Base-by-base conservation (phyloP, 2,797 vertebrate genomes). In the Menidia menidia region DNA sequence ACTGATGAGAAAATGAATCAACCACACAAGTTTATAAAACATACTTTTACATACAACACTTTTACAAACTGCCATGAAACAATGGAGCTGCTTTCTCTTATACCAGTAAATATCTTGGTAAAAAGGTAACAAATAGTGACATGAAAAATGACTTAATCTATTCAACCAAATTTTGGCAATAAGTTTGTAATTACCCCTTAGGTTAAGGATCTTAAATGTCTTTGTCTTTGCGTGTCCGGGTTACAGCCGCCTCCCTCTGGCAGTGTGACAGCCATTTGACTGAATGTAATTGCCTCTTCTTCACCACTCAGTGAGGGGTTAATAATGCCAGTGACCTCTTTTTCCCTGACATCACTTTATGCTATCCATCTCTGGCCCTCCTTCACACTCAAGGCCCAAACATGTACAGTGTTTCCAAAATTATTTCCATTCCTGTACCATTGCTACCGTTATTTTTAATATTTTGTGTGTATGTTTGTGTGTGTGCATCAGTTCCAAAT, bases 241-340 rank as follows among this genome's bases (percentile, higher is more conserved):
- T 77, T 50, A 54, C 48, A 76, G 54, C 60, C 62, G 53, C 75
- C 59, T 67, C 75, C 72, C 64, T 71, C 69, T 82, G 75, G 83
- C 81, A 68, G 43, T 68, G 51, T 82, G 85, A 87, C 82, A 88
- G 69, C 76, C 64, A 63, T 71, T 80, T 83, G 83, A 89, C 86
- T 83, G 70, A 47, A 77, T 54, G 33, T 90, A 91, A 92, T 91
- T 89, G 88, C 84, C 53, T 85, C 50, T 60, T 82, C 68, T 64
- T 81, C 82, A 85, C 64, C 63, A 69, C 74, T 65, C 75, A 82
- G 82, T 60, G 68, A 86, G 84, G 83, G 90, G 88, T 92, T 89
- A 91, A 90, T 90, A 89, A 84, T 68, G 81, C 70, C 72, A 73
- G 61, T 55, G 75, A 81, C 81, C 85, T 82, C 68, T 53, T 31